Evolutionary conservation across 2,888 invertebrate species (phyloP).

Genomic region (Halictus quadricinctus): DNA sequence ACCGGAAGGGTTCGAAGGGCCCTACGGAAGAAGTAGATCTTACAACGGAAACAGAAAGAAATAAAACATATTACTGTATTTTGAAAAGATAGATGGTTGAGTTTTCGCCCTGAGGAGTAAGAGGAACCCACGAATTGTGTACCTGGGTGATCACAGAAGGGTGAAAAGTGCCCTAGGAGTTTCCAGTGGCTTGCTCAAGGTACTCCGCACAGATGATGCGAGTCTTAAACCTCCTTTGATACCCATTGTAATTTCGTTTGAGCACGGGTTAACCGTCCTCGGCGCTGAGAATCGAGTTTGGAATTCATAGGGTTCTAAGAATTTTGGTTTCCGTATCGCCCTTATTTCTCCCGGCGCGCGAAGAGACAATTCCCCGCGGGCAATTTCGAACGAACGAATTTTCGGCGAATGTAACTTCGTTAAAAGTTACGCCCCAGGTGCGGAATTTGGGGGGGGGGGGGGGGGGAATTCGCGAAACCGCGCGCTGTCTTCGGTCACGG

Average conservation of each 20-base stretch:
- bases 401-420: constrained; percentile 21
- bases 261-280: not conserved
- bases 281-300: constrained; percentile 10
- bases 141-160: not conserved
- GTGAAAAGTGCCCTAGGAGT: not conserved
- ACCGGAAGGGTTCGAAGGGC: not conserved
- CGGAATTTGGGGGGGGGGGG: not conserved
- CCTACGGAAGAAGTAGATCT: too few relatives aligned
- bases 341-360: not conserved
- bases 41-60: too few relatives aligned
- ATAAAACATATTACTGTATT: not conserved
- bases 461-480: constrained; percentile 16
- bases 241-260: not conserved
- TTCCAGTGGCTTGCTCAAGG: not conserved
- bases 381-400: constrained; percentile 1
- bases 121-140: not conserved
- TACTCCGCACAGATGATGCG: not conserved
- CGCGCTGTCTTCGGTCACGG: constrained; percentile 11
- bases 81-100: not conserved
- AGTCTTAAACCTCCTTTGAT: not conserved
- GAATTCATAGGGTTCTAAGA: constrained; percentile 11
- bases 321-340: constrained; percentile 7
- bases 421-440: not conserved
- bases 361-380: constrained; percentile 1
- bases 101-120: not conserved